A percentile compares a stretch with the other conserved stretches of the same genome.
These are phyloP conservation scores for Pseudococcus jackbeardsleyi DNA, from an alignment of 2,888 invertebrate species.

Conservation along the genomic window DNA sequence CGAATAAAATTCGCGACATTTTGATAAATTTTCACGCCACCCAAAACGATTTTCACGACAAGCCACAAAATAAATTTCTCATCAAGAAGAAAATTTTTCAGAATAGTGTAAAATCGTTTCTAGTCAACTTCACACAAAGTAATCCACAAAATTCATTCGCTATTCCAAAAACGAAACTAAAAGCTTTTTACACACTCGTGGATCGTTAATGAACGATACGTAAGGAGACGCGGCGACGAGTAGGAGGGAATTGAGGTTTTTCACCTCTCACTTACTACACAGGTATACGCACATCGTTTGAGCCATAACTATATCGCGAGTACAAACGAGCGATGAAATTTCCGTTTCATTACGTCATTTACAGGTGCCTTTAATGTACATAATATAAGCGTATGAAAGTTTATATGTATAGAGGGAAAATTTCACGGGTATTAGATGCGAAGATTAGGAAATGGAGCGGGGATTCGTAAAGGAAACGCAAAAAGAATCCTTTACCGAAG, in stretches of 20 bases:
- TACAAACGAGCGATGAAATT: constrained; percentile 14
- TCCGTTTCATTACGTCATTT: constrained; percentile 23
- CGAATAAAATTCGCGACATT: too few species aligned
- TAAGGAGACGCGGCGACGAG: neutral
- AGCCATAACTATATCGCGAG: neutral
- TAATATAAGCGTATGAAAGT: constrained; percentile 10
- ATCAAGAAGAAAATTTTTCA: too few species aligned
- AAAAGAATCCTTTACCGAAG: neutral
- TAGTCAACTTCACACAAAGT: too few species aligned
- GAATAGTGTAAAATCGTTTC: too few species aligned
- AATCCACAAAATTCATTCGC: too few species aligned
- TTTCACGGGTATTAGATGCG: neutral
- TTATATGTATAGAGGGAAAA: neutral
- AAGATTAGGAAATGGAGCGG: neutral
- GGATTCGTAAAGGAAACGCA: neutral
- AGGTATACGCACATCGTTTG: neutral
- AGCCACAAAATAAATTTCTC: too few species aligned
- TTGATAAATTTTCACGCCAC: too few species aligned
- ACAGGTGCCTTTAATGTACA: constrained; percentile 13
- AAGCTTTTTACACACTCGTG: neutral
- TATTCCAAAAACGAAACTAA: neutral
- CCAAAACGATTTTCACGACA: too few species aligned
- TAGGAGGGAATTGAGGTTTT: neutral
- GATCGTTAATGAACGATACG: neutral
- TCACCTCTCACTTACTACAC: neutral